phyloP scores from a whole-genome alignment of 2,797 vertebrate genomes.

The Pangasius macronema region DNA sequence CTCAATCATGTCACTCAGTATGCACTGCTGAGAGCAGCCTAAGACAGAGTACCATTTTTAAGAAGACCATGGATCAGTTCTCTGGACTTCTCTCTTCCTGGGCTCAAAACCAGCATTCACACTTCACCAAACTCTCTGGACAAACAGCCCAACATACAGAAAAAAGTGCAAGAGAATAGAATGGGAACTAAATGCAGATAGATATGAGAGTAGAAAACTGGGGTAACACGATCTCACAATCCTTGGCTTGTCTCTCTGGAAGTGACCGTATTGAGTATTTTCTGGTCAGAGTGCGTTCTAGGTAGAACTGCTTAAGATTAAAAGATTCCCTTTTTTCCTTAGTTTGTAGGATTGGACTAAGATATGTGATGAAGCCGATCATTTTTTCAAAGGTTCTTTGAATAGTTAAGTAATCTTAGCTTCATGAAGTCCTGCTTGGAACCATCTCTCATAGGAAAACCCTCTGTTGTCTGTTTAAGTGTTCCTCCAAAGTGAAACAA shows the following conservation, averaged over 20 bases:
- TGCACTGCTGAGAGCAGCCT: background rate
- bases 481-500: background rate
- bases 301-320: background rate
- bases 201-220: background rate
- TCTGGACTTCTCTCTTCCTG: background rate
- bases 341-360: background rate
- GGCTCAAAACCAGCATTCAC: background rate
- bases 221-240: background rate
- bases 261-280: background rate
- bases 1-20: background rate
- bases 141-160: background rate
- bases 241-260: background rate
- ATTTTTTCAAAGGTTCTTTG: background rate
- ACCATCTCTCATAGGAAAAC: background rate
- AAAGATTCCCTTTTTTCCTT: background rate
- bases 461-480: background rate
- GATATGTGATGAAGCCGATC: background rate
- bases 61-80: background rate
- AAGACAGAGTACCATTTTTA: background rate
- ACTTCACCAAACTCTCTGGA: background rate
- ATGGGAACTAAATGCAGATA: background rate
- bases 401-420: background rate
- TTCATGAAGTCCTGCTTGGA: background rate
- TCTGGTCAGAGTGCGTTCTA: background rate
- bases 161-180: background rate